Evolutionary conservation across 2,888 invertebrate species (phyloP), one percentile per base, ranked within the genome.

Genomic region (Branchipolynoe longqiensis): DNA sequence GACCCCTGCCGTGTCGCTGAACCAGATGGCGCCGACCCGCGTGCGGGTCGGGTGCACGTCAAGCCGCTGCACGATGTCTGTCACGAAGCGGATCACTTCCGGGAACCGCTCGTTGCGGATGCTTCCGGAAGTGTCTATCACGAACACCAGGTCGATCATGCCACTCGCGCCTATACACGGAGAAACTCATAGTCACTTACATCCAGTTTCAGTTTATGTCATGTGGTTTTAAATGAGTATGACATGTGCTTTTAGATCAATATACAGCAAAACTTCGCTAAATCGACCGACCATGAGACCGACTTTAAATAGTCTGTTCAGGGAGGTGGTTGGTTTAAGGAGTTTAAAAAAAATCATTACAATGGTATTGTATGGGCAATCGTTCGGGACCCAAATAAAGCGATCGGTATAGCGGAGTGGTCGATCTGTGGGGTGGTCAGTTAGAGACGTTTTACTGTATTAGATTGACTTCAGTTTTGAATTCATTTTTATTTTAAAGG

Each of bases 81-180:
- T 59, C 14, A 86, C 59, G 83, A 85, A 88, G 18, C 84, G 84
- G 36, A 85, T 28, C 38, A 88, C 78, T 22, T 33, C 38, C 1
- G 85, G 85, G 85, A 86, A 88, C 4, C 88, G 58, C 41, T 88
- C 88, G 33, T 38, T 62, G 6, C 87, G 59, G 59, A 88, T 88
- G 33, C 85, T 85, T 4, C 88, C 88, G 12, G 88, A 88, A 2
- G 87, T 81, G 54, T 88, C 88, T 25, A 88, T 59, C 22, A 86
- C 85, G 56, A 88, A 84, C 22, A 87, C 86, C 22, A 88, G 31
- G 81, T 88, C 88, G 12, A 84, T 25, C 69, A 84, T 31, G 1
- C 84, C 85, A 54, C 73, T 36, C 38, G 87, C 88, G 6, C 59
- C 88, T 88, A 64, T 48, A 22, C 4, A 58, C 12, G n/a, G 58